Evolutionary conservation across 92 coral and sea anemone genomes (phyloP).

Genomic region (Blastomussa wellsi): DNA sequence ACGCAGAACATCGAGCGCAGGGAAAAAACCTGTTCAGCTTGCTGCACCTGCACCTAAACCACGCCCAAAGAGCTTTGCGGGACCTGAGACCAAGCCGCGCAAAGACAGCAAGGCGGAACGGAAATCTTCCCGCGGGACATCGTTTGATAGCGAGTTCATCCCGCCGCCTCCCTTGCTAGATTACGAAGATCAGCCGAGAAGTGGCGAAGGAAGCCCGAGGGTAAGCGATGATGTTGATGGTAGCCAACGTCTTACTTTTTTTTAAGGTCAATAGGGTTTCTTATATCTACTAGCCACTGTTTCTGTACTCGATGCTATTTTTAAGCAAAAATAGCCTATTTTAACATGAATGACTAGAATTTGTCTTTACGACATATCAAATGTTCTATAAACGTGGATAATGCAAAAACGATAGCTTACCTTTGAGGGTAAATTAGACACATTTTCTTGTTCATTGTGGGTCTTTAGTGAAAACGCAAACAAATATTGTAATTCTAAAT

Average conservation of each 20-base stretch:
- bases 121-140: constrained; percentile 32
- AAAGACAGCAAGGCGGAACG: constrained; percentile 32
- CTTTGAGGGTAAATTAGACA: too few relatives aligned
- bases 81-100: constrained; percentile 44
- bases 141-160: constrained; percentile 59
- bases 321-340: too few relatives aligned
- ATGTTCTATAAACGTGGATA: too few relatives aligned
- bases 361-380: too few relatives aligned
- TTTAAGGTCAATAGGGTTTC: not conserved
- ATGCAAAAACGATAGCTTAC: too few relatives aligned
- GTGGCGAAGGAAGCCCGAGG: not conserved
- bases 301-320: too few relatives aligned
- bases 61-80: constrained; percentile 69
- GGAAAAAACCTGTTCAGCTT: constrained; percentile 42
- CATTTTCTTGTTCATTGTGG: too few relatives aligned
- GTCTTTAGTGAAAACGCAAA: too few relatives aligned
- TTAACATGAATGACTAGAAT: too few relatives aligned
- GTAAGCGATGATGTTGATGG: not conserved
- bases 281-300: too few relatives aligned
- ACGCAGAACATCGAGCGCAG: constrained; percentile 32
- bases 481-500: too few relatives aligned
- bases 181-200: constrained; percentile 37
- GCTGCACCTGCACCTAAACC: constrained; percentile 69
- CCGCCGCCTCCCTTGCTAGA: constrained; percentile 80
- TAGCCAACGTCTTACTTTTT: not conserved